phyloP scores from a whole-genome alignment of 2,888 invertebrate species.

The Agriopis leucophaearia region DNA sequence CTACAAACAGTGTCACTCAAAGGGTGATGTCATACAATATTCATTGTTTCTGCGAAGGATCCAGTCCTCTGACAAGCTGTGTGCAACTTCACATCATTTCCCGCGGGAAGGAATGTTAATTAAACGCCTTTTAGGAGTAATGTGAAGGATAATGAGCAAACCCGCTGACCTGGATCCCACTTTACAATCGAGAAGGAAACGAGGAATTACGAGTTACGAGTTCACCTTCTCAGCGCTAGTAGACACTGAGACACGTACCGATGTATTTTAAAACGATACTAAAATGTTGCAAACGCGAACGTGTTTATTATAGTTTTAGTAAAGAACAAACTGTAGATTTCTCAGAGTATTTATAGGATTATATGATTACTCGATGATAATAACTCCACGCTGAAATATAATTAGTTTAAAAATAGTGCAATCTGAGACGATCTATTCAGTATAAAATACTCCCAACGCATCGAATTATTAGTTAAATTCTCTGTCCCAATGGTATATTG shows the following conservation, averaged over 20 bases:
- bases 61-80: background rate
- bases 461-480: too few relatives aligned
- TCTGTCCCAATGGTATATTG: too few relatives aligned
- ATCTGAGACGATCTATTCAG: too few relatives aligned
- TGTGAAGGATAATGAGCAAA: slow-evolving; percentile 12
- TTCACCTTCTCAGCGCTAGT: background rate
- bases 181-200: background rate
- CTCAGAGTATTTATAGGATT: too few relatives aligned
- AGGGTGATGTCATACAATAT: background rate
- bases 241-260: background rate
- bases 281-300: too few relatives aligned
- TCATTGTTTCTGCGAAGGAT: background rate
- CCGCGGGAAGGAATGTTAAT: slow-evolving; percentile 11
- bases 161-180: slow-evolving; percentile 11
- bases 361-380: too few relatives aligned
- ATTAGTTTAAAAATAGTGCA: too few relatives aligned
- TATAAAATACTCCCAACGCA: too few relatives aligned
- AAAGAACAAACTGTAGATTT: too few relatives aligned
- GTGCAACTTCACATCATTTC: slow-evolving; percentile 7
- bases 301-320: too few relatives aligned
- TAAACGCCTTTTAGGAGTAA: slow-evolving; percentile 20
- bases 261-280: background rate
- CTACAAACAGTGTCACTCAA: background rate
- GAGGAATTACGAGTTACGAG: background rate
- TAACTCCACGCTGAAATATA: too few relatives aligned